Evolutionary conservation across 2,797 vertebrate species (phyloP).

Genomic region (Cyprinella venusta): DNA sequence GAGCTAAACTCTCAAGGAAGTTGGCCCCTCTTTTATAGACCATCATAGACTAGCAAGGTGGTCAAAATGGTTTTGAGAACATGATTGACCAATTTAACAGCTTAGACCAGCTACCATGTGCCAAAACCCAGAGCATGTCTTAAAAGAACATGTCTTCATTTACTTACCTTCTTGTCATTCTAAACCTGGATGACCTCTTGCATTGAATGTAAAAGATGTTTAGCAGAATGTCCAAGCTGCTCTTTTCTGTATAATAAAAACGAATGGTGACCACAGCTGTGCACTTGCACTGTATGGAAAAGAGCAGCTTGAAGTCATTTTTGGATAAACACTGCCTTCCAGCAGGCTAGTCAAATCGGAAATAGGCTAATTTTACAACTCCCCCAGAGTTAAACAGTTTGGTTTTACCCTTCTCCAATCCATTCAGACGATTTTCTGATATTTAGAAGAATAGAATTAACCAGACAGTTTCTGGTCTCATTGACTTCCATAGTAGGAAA

Average conservation of each 20-base stretch:
- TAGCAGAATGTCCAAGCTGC: background rate
- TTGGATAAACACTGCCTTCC: constrained; percentile 1
- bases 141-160: background rate
- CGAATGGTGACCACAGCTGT: background rate
- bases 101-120: background rate
- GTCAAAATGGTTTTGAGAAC: background rate
- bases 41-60: background rate
- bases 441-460: no score
- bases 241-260: background rate
- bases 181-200: background rate
- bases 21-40: background rate
- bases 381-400: no score
- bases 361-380: no score
- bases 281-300: background rate
- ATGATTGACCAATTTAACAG: background rate
- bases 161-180: background rate
- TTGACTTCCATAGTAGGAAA: no score
- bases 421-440: no score
- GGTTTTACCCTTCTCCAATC: no score
- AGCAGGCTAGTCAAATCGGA: background rate
- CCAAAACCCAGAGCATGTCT: background rate
- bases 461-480: no score
- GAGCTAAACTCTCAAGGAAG: background rate
- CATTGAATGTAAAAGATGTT: background rate
- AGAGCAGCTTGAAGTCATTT: background rate